These are phyloP conservation scores for Megamerina dolium DNA, from an alignment of 2,888 invertebrate species.

Conservation along the genomic window DNA sequence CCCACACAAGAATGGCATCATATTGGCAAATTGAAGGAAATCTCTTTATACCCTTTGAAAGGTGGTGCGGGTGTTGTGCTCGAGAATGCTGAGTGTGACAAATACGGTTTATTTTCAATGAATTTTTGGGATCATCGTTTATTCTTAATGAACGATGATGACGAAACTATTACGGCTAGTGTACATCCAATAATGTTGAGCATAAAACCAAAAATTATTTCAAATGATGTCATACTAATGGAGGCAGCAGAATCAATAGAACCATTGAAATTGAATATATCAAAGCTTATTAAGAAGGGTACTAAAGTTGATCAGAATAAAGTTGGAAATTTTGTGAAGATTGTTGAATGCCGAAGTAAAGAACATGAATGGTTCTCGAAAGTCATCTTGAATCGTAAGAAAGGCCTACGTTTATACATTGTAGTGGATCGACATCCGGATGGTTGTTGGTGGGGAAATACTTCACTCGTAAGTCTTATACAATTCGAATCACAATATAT, in stretches of 20 bases:
- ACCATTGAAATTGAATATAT: too few species aligned
- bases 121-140: constrained; percentile 17
- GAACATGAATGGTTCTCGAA: constrained; percentile 20
- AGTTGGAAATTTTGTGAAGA: too few species aligned
- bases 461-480: constrained; percentile 9
- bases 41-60: constrained; percentile 17
- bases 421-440: constrained; percentile 5
- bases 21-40: constrained; percentile 14
- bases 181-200: constrained; percentile 17
- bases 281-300: too few species aligned
- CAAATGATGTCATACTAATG: too few species aligned
- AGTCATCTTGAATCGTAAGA: constrained; percentile 7
- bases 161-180: constrained; percentile 10
- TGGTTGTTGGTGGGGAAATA: constrained; percentile 4
- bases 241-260: too few species aligned
- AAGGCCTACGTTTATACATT: constrained; percentile 14
- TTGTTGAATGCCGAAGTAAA: constrained; percentile 13
- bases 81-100: constrained; percentile 12
- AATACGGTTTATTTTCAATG: constrained; percentile 9
- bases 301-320: too few species aligned
- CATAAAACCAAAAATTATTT: constrained; percentile 11
- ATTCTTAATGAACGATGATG: constrained; percentile 7
- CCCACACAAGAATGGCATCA: constrained; percentile 13
- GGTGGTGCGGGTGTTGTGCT: constrained; percentile 13
- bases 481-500: too few species aligned